Conservation (phyloP, 2,888 invertebrate species). For the Drosophila stalkeri region DNA sequence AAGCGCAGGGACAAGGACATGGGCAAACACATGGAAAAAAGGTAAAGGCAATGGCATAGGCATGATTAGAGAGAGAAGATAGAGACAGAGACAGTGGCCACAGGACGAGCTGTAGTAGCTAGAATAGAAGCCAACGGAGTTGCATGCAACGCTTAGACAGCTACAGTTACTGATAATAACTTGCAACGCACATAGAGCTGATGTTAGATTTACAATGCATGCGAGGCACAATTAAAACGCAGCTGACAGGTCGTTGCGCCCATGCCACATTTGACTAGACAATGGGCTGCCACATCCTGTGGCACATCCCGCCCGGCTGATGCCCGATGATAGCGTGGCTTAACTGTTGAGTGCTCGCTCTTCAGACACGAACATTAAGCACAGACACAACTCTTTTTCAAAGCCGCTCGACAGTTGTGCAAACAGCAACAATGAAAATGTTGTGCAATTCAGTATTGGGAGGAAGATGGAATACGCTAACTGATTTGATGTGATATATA, state of each 20-base stretch:
- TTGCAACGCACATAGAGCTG: conserved; percentile 50
- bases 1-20: not conserved
- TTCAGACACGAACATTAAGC: conserved; percentile 56
- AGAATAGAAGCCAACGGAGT: not conserved
- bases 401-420: conserved; percentile 32
- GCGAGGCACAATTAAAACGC: conserved; percentile 47
- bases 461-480: not conserved
- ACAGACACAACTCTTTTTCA: conserved; percentile 27
- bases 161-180: conserved; percentile 54
- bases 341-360: conserved; percentile 28
- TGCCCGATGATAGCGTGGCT: conserved; percentile 5
- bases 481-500: not conserved
- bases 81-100: not conserved
- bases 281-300: conserved; percentile 45
- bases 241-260: conserved; percentile 59
- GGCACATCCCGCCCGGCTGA: conserved; percentile 3
- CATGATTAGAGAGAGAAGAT: not conserved
- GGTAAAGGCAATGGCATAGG: too few relatives aligned
- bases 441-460: not conserved
- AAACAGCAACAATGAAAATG: conserved; percentile 43
- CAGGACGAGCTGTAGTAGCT: conserved; percentile 3
- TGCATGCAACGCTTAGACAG: conserved; percentile 9
- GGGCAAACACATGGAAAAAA: too few relatives aligned
- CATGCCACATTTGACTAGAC: conserved; percentile 23
- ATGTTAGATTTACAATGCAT: conserved; percentile 34